phyloP scores from a whole-genome alignment of 1,140 invertebrate genomes.

The Trichoplusia ni region DNA sequence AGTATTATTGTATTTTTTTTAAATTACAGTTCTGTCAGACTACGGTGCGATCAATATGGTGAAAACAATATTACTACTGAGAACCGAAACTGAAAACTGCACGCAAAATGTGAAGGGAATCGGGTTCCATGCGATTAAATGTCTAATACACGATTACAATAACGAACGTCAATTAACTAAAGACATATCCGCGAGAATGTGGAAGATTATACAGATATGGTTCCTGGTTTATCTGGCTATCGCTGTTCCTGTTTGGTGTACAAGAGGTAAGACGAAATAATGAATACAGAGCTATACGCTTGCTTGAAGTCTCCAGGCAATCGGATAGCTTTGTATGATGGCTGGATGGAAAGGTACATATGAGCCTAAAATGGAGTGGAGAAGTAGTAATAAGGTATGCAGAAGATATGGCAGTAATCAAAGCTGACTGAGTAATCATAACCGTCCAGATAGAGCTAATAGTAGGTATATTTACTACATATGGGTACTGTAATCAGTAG shows the following conservation, averaged over 20 bases:
- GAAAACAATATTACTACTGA: neutral
- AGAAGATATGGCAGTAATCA: too few species aligned
- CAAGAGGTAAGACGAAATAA: slow-evolving; percentile 44
- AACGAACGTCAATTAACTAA: neutral
- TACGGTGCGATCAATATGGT: neutral
- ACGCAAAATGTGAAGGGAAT: slow-evolving; percentile 18
- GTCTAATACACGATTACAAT: slow-evolving; percentile 25
- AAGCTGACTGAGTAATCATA: too few species aligned
- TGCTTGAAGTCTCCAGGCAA: neutral
- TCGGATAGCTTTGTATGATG: too few species aligned
- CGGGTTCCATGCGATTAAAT: slow-evolving; percentile 27
- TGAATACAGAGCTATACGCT: neutral
- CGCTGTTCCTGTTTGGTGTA: slow-evolving; percentile 60
- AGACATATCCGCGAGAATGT: slow-evolving; percentile 12
- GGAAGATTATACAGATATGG: slow-evolving; percentile 48
- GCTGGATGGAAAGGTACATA: too few species aligned
- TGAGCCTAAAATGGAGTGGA: too few species aligned
- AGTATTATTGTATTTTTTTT: too few species aligned
- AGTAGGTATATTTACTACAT: too few species aligned
- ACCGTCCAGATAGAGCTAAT: too few species aligned
- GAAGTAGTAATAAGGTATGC: too few species aligned
- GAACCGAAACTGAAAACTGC: slow-evolving; percentile 6
- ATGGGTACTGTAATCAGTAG: too few species aligned
- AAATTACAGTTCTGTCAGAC: neutral
- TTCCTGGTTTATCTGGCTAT: slow-evolving; percentile 47